Conservation (phyloP, 2,797 vertebrate species). For the Crocodylus rhombifer region DNA sequence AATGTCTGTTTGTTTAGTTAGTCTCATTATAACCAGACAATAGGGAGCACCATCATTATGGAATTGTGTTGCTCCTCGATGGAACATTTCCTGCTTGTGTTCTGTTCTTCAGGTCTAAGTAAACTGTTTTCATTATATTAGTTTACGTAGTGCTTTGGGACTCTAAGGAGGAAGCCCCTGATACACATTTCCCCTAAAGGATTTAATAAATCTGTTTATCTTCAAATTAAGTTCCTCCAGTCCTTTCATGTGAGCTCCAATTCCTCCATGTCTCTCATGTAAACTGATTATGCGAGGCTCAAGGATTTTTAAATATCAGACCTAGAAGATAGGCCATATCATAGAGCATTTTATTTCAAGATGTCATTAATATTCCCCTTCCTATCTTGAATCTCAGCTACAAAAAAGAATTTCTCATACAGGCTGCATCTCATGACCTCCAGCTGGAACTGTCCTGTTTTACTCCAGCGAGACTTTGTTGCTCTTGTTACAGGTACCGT, state of each 20-base stretch:
- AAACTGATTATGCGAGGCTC: neutral
- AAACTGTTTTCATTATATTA: rapidly evolving
- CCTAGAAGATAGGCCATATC: neutral
- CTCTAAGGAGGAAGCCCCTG: neutral
- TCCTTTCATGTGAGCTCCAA: neutral
- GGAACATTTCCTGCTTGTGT: neutral
- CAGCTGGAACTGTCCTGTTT: neutral
- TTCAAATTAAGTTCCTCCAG: neutral
- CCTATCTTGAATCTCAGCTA: neutral
- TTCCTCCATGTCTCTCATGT: neutral
- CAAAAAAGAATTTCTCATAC: neutral
- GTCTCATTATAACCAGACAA: neutral
- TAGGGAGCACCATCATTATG: neutral
- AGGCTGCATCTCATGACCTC: neutral
- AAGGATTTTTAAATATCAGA: neutral
- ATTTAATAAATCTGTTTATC: neutral
- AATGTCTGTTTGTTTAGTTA: neutral
- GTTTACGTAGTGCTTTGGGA: neutral
- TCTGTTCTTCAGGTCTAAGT: too few species aligned
- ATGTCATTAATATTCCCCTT: neutral
- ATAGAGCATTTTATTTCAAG: neutral
- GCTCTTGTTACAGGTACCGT: neutral
- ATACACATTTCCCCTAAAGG: neutral
- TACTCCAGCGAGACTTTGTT: neutral
- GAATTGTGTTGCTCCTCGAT: neutral